A percentile compares a stretch with the other conserved stretches of the same genome.
Evolutionary conservation across 2,113 vertebrate genomes (phyloP).

Genomic region (Rhineura floridana): DNA sequence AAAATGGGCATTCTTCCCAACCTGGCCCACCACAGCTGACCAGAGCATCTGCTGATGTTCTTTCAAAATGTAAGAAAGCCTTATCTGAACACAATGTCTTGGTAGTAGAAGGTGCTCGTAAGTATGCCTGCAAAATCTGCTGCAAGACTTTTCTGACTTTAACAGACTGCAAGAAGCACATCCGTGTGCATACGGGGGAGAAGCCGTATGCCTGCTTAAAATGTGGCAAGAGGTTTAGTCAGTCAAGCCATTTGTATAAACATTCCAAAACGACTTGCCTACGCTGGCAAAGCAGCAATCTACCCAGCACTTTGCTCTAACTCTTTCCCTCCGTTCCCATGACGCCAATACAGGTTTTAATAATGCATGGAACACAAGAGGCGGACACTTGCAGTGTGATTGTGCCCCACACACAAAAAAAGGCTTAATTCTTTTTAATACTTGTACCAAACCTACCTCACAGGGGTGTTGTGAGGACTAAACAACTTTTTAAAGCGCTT

Average conservation of each 20-base stretch:
- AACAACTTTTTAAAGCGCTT: slow-evolving; percentile 20
- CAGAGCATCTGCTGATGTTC: slow-evolving; percentile 92
- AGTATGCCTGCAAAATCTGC: slow-evolving; percentile 98
- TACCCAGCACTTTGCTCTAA: slow-evolving; percentile 89
- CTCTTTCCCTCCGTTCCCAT: not conserved
- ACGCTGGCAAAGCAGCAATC: slow-evolving; percentile 94
- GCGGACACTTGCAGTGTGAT: slow-evolving; percentile 28
- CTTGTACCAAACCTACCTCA: slow-evolving; percentile 65
- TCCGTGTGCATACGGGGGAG: slow-evolving; percentile 95
- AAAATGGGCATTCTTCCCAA: slow-evolving; percentile 73
- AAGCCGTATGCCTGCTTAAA: slow-evolving; percentile 97
- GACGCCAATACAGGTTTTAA: not conserved
- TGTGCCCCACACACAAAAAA: slow-evolving; percentile 27
- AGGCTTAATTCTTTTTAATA: slow-evolving; percentile 54
- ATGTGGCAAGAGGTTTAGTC: slow-evolving; percentile 95
- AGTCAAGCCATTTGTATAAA: slow-evolving; percentile 97
- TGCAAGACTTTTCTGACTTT: slow-evolving; percentile 97
- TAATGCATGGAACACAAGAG: not conserved
- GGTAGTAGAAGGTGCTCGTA: slow-evolving; percentile 95
- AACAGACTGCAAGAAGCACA: slow-evolving; percentile 98
- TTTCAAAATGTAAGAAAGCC: slow-evolving; percentile 97
- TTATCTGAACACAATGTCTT: slow-evolving; percentile 97
- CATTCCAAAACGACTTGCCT: slow-evolving; percentile 98
- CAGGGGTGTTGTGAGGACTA: slow-evolving; percentile 60
- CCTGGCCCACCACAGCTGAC: slow-evolving; percentile 88